Evolutionary conservation across 2,113 vertebrate species (phyloP).

Genomic region (Peucedramus taeniatus): DNA sequence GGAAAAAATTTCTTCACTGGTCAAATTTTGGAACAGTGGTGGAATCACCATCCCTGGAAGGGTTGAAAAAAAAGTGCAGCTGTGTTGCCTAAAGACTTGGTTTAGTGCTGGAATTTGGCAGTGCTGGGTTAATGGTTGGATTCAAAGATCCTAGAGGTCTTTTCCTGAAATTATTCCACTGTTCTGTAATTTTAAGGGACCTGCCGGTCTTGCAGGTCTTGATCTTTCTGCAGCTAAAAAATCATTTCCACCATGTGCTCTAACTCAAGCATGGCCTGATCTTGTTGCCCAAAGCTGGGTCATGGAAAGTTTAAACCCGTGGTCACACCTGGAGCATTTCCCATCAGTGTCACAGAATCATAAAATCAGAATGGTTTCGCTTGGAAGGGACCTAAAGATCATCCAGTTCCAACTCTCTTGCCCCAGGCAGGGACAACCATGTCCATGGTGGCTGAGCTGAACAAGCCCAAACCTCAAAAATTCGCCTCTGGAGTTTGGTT

Average conservation of each 20-base stretch:
- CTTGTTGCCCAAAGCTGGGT: not conserved
- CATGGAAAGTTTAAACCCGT: fast-evolving
- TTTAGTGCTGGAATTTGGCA: not conserved
- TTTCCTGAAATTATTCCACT: not conserved
- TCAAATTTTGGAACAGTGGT: not conserved
- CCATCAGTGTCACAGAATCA: not conserved
- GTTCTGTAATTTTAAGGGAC: not conserved
- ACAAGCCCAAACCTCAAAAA: not conserved
- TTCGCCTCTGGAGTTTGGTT: not conserved
- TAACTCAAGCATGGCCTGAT: not conserved
- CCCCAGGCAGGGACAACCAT: not conserved
- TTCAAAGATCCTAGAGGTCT: not conserved
- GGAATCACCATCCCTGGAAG: not conserved
- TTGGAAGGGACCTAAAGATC: not conserved
- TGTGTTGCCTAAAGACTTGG: not conserved
- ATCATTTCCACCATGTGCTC: fast-evolving
- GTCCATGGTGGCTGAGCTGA: fast-evolving
- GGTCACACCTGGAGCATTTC: not conserved
- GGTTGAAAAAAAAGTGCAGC: not conserved
- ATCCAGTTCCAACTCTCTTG: not conserved
- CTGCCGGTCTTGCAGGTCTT: not conserved
- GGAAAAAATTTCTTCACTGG: not conserved
- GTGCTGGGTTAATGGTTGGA: not conserved
- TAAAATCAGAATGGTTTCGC: not conserved
- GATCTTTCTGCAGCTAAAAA: not conserved